Conservation (phyloP, 2,113 vertebrate species). For the Sterrhoptilus dennistouni region DNA sequence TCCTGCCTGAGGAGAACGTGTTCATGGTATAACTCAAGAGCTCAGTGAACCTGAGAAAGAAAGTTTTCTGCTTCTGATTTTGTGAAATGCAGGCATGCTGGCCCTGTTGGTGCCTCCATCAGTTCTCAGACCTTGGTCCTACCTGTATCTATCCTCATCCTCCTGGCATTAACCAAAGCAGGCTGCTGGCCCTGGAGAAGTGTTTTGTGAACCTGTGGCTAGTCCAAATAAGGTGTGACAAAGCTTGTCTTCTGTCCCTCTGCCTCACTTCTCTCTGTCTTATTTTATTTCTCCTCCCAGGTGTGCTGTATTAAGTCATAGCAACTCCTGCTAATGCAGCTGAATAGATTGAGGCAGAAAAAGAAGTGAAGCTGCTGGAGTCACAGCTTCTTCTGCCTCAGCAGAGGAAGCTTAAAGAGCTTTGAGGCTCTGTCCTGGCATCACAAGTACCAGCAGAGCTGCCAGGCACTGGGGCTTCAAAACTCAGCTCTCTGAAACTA, state of each 20-base stretch:
- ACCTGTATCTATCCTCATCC: not conserved
- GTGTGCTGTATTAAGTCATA: not conserved
- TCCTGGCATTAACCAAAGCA: not conserved
- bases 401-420: not conserved
- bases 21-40: not conserved
- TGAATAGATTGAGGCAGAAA: not conserved
- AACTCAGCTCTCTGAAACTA: conserved; percentile 19
- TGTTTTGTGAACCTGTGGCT: not conserved
- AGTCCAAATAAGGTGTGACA: accelerated
- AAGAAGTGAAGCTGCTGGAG: not conserved
- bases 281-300: not conserved
- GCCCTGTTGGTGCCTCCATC: not conserved
- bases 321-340: not conserved
- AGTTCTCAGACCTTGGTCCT: not conserved
- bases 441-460: conserved; percentile 24
- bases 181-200: not conserved
- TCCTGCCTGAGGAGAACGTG: not conserved
- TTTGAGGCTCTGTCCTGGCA: not conserved
- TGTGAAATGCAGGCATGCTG: accelerated
- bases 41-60: not conserved
- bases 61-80: not conserved
- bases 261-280: not conserved
- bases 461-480: conserved; percentile 30
- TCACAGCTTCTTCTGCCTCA: not conserved
- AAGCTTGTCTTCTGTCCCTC: not conserved